These are phyloP conservation scores for Coenonympha glycerion DNA, from an alignment of 2,888 invertebrate species.

Conservation along the genomic window DNA sequence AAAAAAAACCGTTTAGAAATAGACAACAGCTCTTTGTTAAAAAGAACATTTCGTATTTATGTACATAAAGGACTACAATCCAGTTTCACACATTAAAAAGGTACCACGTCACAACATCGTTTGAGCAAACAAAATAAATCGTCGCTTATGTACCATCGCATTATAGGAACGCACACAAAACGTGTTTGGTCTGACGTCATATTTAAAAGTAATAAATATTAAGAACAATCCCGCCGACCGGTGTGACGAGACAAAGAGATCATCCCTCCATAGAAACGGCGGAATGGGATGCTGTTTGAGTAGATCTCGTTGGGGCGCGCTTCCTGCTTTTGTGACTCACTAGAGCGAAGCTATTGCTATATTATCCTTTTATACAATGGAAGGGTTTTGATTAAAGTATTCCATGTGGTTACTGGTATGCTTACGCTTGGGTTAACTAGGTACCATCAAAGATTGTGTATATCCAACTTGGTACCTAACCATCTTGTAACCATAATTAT, in stretches of 20 bases:
- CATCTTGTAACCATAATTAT: too few species aligned
- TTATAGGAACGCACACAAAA: conserved; percentile 9
- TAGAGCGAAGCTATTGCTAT: not conserved
- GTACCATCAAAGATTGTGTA: too few species aligned
- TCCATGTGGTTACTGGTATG: too few species aligned
- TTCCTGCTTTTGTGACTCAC: conserved; percentile 4
- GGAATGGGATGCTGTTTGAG: conserved; percentile 24
- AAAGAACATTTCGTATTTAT: not conserved
- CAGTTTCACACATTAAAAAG: conserved; percentile 2
- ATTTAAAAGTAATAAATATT: conserved; percentile 27
- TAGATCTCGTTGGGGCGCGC: conserved; percentile 27
- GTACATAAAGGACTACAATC: not conserved
- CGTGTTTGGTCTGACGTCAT: conserved; percentile 25
- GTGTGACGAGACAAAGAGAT: conserved; percentile 26
- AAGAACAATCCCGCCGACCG: conserved; percentile 27
- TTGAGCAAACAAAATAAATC: conserved; percentile 9
- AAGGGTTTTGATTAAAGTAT: not conserved
- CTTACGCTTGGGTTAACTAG: too few species aligned
- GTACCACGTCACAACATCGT: conserved; percentile 2
- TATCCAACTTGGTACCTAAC: too few species aligned
- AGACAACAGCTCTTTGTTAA: not conserved
- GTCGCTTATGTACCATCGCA: conserved; percentile 14
- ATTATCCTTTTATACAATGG: too few species aligned
- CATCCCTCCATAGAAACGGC: conserved; percentile 28
- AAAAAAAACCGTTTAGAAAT: not conserved